Evolutionary conservation across 2,797 vertebrate species (phyloP), one percentile per base, ranked within the genome.

Genomic region (Halcyon leucocephala): DNA sequence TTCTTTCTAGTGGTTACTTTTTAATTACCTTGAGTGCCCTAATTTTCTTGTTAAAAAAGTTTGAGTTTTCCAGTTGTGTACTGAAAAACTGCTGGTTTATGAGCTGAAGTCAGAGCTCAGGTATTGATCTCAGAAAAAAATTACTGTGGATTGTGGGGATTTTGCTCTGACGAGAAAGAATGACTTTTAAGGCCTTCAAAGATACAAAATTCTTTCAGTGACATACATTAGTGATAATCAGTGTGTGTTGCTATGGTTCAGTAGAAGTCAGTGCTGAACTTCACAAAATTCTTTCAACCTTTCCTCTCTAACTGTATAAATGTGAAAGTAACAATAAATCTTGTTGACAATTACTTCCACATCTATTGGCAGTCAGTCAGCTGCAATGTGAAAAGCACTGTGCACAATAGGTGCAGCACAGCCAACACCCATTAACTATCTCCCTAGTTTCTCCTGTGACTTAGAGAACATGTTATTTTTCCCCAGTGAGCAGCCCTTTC

Each of bases 351-450:
- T 98, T 94, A 95, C 97, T 98, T 97, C 97, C 97, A 96, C 28
- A 10, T 97, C 97, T 97, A 93, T 94, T 98, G 97, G 98, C 97
- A 98, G 95, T 82, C 96, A 98, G 94, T 97, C 97, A 98, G 96
- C 95, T 92, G 97, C 95, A 76, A 89, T 97, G 96, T 94, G 97
- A 98, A 71, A 87, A 96, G 93, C 46, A 79, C 90, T 82, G 85
- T 94, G 95, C 93, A 89, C 96, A 90, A 49, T 96, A 73, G 70
- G 86, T 85, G 95, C 92, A 57, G 89, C 71, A 19, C 69, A 97
- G 97, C 95, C 97, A 97, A 98, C 97, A 97, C 95, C 97, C 97
- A 96, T 97, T 98, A 98, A 98, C 98, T 97, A 98, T 98, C 98
- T 98, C 96, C 96, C 96, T 97, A 92, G 96, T 97, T 98, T 97